A percentile compares a stretch with the other conserved stretches of the same genome.
phyloP scores from a whole-genome alignment of 2,797 vertebrate species.

The Rhinella marina region DNA sequence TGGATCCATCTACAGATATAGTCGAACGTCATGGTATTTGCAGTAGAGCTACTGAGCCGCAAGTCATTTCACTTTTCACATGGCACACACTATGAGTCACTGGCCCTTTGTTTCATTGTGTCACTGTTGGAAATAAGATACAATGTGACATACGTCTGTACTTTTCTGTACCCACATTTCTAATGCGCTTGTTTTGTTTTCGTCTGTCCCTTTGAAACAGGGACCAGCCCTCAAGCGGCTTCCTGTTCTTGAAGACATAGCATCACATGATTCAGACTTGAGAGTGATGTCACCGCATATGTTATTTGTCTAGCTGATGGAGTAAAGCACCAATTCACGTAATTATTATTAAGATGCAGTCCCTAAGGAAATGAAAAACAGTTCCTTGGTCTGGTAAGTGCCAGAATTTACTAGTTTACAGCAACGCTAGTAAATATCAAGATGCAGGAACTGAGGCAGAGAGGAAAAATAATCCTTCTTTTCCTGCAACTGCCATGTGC shows the following conservation, averaged over 20 bases:
- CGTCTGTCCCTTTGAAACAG: slow-evolving; percentile 48
- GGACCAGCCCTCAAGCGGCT: slow-evolving; percentile 41
- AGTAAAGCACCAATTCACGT: slow-evolving; percentile 7
- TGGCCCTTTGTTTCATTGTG: slow-evolving; percentile 29
- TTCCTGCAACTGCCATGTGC: slow-evolving; percentile 58
- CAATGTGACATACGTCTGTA: slow-evolving; percentile 42
- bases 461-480: slow-evolving; percentile 47
- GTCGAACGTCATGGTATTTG: too few relatives aligned
- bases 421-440: slow-evolving; percentile 27
- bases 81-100: slow-evolving; percentile 34
- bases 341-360: neutral
- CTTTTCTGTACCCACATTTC: slow-evolving; percentile 11
- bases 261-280: slow-evolving; percentile 45
- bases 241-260: slow-evolving; percentile 47
- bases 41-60: neutral
- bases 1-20: neutral
- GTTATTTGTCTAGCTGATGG: slow-evolving; percentile 34
- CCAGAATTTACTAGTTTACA: slow-evolving; percentile 15
- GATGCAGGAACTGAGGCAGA: slow-evolving; percentile 45
- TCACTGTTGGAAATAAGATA: slow-evolving; percentile 28
- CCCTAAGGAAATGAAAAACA: slow-evolving; percentile 12
- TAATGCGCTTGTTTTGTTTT: slow-evolving; percentile 27
- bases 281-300: slow-evolving; percentile 39
- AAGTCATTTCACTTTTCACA: slow-evolving; percentile 12
- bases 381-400: neutral